Percentiles rank a stretch among this genome's conserved stretches.
phyloP scores from a whole-genome alignment of 2,888 invertebrate species.

The Archips crataeganus region DNA sequence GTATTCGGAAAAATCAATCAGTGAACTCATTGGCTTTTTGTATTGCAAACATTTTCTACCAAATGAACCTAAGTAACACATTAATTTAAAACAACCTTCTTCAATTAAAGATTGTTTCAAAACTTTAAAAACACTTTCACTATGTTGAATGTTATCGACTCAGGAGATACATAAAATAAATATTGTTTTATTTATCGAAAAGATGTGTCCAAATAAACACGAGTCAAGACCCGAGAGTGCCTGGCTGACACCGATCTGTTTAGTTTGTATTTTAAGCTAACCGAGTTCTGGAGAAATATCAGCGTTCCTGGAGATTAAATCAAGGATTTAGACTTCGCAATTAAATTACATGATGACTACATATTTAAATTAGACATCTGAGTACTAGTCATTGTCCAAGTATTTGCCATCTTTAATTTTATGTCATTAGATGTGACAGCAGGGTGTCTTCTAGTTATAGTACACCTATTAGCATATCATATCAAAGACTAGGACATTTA shows the following conservation, averaged over 20 bases:
- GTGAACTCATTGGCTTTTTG: not conserved
- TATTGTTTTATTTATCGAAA: conserved; percentile 69
- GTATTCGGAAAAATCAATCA: not conserved
- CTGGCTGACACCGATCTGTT: conserved; percentile 67
- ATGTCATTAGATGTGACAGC: no score
- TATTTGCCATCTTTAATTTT: no score
- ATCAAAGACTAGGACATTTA: no score
- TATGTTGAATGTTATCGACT: conserved; percentile 30
- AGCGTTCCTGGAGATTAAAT: conserved; percentile 28
- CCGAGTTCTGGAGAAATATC: conserved; percentile 51
- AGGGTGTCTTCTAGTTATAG: no score
- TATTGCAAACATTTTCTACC: not conserved
- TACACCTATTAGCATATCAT: no score
- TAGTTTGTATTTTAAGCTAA: conserved; percentile 66
- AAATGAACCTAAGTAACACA: not conserved
- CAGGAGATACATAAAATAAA: conserved; percentile 60
- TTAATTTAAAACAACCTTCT: not conserved
- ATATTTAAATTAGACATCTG: no score
- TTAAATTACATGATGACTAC: not conserved
- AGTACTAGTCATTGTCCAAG: no score
- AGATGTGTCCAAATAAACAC: conserved; percentile 67
- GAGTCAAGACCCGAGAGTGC: conserved; percentile 63
- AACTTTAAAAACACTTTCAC: conserved; percentile 5
- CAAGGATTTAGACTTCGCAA: conserved; percentile 5
- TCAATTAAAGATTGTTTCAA: not conserved